Base-by-base conservation (phyloP, 1,140 invertebrate species). In the Drosophila rhopaloa region DNA sequence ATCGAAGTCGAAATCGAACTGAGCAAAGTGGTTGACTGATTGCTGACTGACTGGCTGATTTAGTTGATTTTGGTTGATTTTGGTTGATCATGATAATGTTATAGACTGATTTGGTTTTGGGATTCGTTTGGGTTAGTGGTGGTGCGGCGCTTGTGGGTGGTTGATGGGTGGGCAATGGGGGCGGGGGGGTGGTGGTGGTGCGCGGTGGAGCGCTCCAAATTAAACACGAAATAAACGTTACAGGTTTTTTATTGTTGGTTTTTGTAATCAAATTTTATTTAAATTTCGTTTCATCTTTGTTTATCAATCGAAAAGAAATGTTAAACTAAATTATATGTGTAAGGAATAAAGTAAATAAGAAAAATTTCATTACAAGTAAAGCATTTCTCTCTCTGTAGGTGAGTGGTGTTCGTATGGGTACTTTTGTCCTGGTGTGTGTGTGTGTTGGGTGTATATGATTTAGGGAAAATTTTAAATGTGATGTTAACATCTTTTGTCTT, bases 51-150 rank as follows among this genome's bases (percentile, higher is more conserved):
- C 66, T 71, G 74, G 35, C 61, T 78, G 75, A 50, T 56, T 71
- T 68, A 62, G 72, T 53, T 79, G 77, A 78, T 75, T 81, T 76
- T 76, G 83, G 72, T 46, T 79, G 77, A 78, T 70, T 81, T 76
- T 76, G 83, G 80, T 82, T 85, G 67, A 74, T 74, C 84, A 84
- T 89, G 84, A 89, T 89, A 88, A 88, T 89, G 84, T 88, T 80
- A 75, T 68, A 71, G 85, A 72, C 65, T 84, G 85, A 50, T 14
- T 50, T 62, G 51, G 54, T 57, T 70, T 65, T 55, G 59, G 43
- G 46, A 50, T 76, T 55, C 47, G 41, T 29, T 32, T 27, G 35
- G 41, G 66, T 86, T 82, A 83, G 83, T 83, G 47, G 46, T 66
- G 48, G 51, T 50, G 62, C 47, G 48, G 53, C 80, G 51, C 57